A percentile compares a stretch with the other conserved stretches of the same genome.
phyloP scores from a whole-genome alignment of 2,113 vertebrate species.

The human (Homo sapiens) region GRCh38 chr7:29403501-29404000 shows the following conservation, averaged over 20 bases:
- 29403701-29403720: neutral
- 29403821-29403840: conserved; percentile 34
- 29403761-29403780: neutral
- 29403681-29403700: neutral
- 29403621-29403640: conserved; percentile 44
- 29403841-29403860: neutral
- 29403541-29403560: neutral
- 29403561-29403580: neutral
- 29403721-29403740: neutral
- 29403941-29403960: neutral
- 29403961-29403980: neutral
- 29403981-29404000: neutral
- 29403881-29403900: neutral
- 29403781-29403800: conserved; percentile 26
- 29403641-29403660: neutral
- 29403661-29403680: neutral
- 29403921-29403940: neutral
- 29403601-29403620: neutral
- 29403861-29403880: neutral
- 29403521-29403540: neutral
- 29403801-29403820: neutral
- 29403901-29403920: neutral
- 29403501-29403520: neutral
- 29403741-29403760: neutral
- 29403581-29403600: conserved; percentile 10